phyloP scores from a whole-genome alignment of 92 coral and sea anemone species.

The Galaxea fascicularis region DNA sequence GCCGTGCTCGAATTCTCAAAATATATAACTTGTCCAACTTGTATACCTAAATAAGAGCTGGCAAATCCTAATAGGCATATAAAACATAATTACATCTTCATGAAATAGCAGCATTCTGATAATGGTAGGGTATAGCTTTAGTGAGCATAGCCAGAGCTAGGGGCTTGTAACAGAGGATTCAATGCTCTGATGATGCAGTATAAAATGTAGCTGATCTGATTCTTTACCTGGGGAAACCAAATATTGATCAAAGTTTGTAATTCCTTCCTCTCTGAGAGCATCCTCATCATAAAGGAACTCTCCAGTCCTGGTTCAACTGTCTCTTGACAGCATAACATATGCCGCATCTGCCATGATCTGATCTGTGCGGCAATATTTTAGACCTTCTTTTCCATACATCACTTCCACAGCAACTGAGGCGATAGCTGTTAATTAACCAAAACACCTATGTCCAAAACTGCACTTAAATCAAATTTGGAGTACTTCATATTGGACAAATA shows the following conservation, averaged over 20 bases:
- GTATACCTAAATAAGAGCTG: too few species aligned
- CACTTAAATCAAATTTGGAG: neutral
- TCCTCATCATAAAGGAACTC: constrained; percentile 94
- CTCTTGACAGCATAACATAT: constrained; percentile 86
- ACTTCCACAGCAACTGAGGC: constrained; percentile 92
- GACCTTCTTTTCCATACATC: constrained; percentile 77
- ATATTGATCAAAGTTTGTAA: constrained; percentile 81
- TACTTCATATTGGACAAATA: too few species aligned
- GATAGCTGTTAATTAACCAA: constrained; percentile 58
- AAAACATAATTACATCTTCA: too few species aligned
- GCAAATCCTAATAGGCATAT: too few species aligned
- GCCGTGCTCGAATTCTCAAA: too few species aligned
- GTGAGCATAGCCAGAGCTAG: too few species aligned
- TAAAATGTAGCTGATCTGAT: too few species aligned
- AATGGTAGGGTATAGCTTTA: too few species aligned
- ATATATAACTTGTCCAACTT: too few species aligned
- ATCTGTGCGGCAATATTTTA: constrained; percentile 79
- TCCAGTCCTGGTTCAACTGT: constrained; percentile 91
- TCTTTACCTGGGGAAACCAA: constrained; percentile 85
- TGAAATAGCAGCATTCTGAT: too few species aligned
- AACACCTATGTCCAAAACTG: neutral
- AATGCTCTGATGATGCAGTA: too few species aligned
- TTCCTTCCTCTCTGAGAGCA: constrained; percentile 84
- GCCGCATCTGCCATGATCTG: constrained; percentile 97
- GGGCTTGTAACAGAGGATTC: too few species aligned